phyloP scores from a whole-genome alignment of 2,797 vertebrate genomes.

The Danio jaintianensis region DNA sequence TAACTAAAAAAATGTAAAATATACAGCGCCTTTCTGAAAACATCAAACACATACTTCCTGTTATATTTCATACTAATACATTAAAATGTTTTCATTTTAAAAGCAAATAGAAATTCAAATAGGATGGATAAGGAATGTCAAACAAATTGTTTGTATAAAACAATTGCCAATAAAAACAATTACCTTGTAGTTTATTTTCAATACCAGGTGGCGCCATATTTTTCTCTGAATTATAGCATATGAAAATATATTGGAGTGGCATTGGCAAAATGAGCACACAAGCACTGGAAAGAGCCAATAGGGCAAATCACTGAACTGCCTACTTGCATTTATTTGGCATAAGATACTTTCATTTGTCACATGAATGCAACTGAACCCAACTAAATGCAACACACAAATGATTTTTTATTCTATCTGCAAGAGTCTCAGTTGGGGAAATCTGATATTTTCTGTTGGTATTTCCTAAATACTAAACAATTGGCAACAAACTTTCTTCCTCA shows the following conservation, averaged over 20 bases:
- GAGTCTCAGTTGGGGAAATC: background rate
- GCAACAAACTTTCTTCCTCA: background rate
- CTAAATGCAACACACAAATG: no score
- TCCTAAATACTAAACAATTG: background rate
- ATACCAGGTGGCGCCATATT: background rate
- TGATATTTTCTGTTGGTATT: background rate
- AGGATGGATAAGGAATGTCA: background rate
- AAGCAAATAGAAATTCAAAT: background rate
- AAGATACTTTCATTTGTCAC: no score
- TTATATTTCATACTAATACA: no score
- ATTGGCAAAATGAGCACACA: background rate
- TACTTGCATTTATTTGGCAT: no score
- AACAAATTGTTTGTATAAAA: background rate
- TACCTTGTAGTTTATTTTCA: background rate
- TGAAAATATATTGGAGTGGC: background rate
- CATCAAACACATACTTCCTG: no score
- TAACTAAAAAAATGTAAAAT: no score
- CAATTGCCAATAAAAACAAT: background rate
- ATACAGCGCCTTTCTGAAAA: no score
- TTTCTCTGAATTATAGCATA: background rate
- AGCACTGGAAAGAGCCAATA: background rate
- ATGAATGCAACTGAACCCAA: no score
- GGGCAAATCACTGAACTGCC: background rate
- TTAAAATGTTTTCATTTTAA: background rate
- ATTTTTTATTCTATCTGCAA: background rate